Conservation (phyloP, 35 echinoderm and acorn worm species). For the Hemicentrotus pulcherrimus region DNA sequence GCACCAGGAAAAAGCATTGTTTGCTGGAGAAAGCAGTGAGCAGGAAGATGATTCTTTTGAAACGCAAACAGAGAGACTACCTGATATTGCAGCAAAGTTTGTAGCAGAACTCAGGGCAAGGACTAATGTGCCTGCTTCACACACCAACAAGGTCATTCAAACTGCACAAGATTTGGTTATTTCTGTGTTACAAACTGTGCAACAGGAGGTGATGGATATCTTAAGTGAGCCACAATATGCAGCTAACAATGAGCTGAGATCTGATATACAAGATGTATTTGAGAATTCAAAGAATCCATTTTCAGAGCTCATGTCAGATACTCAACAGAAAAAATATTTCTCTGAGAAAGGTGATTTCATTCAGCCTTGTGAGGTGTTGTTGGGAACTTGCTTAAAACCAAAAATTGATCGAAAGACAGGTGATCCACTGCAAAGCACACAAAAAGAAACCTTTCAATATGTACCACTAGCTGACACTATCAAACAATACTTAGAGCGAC, state of each 20-base stretch:
- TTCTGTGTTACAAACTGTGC: background rate
- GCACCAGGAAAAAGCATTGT: too few relatives aligned
- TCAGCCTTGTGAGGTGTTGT: background rate
- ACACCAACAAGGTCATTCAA: slow-evolving; percentile 14
- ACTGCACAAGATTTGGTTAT: background rate
- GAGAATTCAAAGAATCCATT: background rate
- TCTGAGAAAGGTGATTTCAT: background rate
- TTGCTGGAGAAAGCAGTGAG: slow-evolving; percentile 25
- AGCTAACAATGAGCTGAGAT: background rate
- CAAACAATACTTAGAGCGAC: slow-evolving; percentile 30
- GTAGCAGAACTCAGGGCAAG: slow-evolving; percentile 25
- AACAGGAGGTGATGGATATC: background rate
- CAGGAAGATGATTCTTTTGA: background rate
- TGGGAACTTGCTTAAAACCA: background rate
- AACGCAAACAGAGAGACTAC: background rate
- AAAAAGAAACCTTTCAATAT: slow-evolving; percentile 44
- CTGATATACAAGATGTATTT: background rate
- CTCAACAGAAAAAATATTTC: background rate
- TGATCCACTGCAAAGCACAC: background rate
- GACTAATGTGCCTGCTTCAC: slow-evolving; percentile 31
- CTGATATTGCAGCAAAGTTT: slow-evolving; percentile 35
- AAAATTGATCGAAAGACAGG: background rate
- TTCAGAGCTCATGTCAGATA: background rate
- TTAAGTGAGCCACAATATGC: background rate
- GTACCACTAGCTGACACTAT: slow-evolving; percentile 25